phyloP scores from a whole-genome alignment of 2,888 invertebrate genomes.

The Campopleginae sp. region DNA sequence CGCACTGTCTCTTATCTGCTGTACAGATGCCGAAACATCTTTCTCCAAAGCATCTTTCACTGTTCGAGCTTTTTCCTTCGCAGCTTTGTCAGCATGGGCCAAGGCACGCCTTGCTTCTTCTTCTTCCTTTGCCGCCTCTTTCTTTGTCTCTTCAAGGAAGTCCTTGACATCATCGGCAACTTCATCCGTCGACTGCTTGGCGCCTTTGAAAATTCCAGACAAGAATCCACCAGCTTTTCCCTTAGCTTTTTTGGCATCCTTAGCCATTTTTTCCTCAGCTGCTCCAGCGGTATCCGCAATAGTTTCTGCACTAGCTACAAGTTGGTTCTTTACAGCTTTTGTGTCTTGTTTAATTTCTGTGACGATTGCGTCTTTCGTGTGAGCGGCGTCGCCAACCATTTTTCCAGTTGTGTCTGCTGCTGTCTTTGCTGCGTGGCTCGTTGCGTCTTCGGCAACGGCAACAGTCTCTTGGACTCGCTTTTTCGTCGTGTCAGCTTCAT shows the following conservation, averaged over 20 bases:
- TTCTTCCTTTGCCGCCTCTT: constrained; percentile 72
- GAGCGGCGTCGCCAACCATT: constrained; percentile 45
- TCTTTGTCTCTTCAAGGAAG: constrained; percentile 74
- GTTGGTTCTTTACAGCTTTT: constrained; percentile 53
- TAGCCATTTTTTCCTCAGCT: constrained; percentile 59
- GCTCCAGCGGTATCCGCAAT: constrained; percentile 59
- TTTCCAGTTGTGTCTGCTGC: constrained; percentile 49
- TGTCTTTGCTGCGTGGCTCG: constrained; percentile 34
- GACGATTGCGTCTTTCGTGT: constrained; percentile 44
- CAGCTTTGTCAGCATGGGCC: constrained; percentile 49
- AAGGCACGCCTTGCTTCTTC: constrained; percentile 53
- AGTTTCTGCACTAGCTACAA: constrained; percentile 67
- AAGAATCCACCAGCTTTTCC: constrained; percentile 67
- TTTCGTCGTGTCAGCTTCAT: constrained; percentile 28
- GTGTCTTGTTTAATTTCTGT: constrained; percentile 55
- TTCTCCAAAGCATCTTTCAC: constrained; percentile 60
- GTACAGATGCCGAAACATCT: constrained; percentile 43
- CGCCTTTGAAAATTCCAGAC: constrained; percentile 76
- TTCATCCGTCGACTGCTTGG: constrained; percentile 74
- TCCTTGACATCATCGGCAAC: constrained; percentile 72
- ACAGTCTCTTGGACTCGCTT: constrained; percentile 10
- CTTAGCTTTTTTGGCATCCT: constrained; percentile 59
- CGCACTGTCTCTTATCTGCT: constrained; percentile 38
- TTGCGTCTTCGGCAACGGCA: constrained; percentile 37
- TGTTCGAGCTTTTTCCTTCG: constrained; percentile 64